A percentile compares a stretch with the other conserved stretches of the same genome.
Evolutionary conservation across 2,113 vertebrate genomes (phyloP).

Genomic region (Dipodomys ordii): DNA sequence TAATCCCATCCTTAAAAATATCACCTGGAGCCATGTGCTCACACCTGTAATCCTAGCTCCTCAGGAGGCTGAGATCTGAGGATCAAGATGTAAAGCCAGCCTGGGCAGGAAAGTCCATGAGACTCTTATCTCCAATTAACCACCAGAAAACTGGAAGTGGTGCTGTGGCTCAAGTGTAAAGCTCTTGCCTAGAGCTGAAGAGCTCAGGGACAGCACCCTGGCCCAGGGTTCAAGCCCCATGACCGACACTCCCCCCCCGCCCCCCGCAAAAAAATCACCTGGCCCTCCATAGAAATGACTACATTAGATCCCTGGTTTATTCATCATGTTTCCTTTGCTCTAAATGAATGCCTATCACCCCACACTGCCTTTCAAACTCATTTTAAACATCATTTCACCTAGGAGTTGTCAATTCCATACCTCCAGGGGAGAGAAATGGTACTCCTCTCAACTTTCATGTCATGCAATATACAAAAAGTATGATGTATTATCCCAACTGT

Average conservation of each 20-base stretch:
- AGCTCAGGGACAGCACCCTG: too few relatives aligned
- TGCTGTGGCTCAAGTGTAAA: too few relatives aligned
- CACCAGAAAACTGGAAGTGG: too few relatives aligned
- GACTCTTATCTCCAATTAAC: too few relatives aligned
- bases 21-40: too few relatives aligned
- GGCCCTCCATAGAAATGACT: background rate
- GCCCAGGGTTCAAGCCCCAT: too few relatives aligned
- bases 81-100: too few relatives aligned
- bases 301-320: background rate
- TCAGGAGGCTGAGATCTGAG: too few relatives aligned
- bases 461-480: background rate
- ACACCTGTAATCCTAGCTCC: too few relatives aligned
- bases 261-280: background rate
- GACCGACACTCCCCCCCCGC: too few relatives aligned
- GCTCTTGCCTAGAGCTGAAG: too few relatives aligned
- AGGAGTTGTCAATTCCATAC: background rate
- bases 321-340: background rate
- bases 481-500: background rate
- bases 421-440: background rate
- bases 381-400: background rate
- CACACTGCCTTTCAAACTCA: background rate
- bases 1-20: background rate
- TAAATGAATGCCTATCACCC: background rate
- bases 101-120: too few relatives aligned
- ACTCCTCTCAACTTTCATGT: background rate